Evolutionary conservation across 2,113 vertebrate species (phyloP), one percentile per base, ranked within the genome.

Genomic region (Trichechus manatus): DNA sequence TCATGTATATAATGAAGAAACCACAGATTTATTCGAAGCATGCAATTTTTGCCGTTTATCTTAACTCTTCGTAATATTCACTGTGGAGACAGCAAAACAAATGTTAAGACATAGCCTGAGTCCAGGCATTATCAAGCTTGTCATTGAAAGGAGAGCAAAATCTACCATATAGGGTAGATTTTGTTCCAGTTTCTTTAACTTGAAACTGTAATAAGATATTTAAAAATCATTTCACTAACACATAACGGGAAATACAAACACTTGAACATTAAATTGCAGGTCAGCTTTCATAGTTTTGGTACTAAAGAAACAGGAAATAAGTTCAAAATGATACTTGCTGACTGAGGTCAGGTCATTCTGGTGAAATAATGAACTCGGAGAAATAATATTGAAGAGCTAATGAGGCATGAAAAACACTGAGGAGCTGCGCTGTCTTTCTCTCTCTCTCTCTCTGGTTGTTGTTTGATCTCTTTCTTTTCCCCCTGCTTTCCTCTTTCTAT

Each of bases 241-340:
- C 59, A 56, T 91, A 97, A 89, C 97, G 90, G 93, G 72, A 97
- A 97, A 96, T 96, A 96, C 0, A 8, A 97, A 90, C 79, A 19
- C 19, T 15, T 86, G 50, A 53, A 87, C 29, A n/a, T 81, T 86
- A 91, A 89, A 88, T 94, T 70, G 59, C 66, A 95, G 70, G 47
- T 87, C 78, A 95, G 64, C 47, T 90, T 74, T 93, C n/a, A 72
- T 86, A 94, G 86, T 74, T 80, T 79, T 68, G 50, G 84, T 91
- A 42, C 17, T 96, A 97, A 96, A 94, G 74, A 98, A 97, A 97
- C 19, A 93, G 11, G 97, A 97, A 98, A 97, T 98, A 66, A 95
- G 25, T 97, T 98, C 53, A 89, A 81, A 95, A 89, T 95, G 85
- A 91, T 79, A 96, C 59, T 72, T 53, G 47, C 80, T 91, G 4